Evolutionary conservation across 2,113 vertebrate species (phyloP), one percentile per base, ranked within the genome.

Genomic region (Lagopus muta): DNA sequence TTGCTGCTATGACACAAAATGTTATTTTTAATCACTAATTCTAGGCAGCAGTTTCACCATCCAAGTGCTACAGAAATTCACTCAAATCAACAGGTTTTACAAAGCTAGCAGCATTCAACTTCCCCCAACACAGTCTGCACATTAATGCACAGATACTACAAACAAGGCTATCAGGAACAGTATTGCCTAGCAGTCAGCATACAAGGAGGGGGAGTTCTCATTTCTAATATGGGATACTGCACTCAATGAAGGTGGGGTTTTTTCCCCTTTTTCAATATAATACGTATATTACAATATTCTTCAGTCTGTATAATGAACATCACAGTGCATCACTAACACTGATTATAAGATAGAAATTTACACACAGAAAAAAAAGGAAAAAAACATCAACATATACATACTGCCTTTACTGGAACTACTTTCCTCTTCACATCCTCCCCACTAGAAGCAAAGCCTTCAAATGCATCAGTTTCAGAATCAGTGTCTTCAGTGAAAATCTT

Each of bases 401-500:
- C 36, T 88, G 48, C 43, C 43, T 83, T 93, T 90, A 98, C 98
- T 96, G 73, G 96, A 67, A 89, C 83, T 66, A 95, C 97, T 40
- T 95, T 89, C 81, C 92, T 76, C 77, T 88, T 93, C 82, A 72
- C 17, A 45, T 90, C 92, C 83, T 97, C 92, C 52, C 96, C 97
- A 2, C 85, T 97, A 89, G 96, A 95, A 14, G 93, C 17, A 42
- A 99, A 99, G 12, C 99, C 99, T 97, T 99, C 98, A 82, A 99
- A 99, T 15, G 94, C 98, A 86, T 98, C 98, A 0, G 36, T 96
- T 89, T 99, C 98, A 34, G 98, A 98, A 95, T 99, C 99, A 0
- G 98, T 98, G 88, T 99, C 98, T 93, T 99, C 99, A n/a, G 97
- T 92, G 97, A 99, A 99, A 96, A 99, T 98, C 76, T 84, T 98